phyloP scores from a whole-genome alignment of 2,797 vertebrate species.

The Lates japonicus region DNA sequence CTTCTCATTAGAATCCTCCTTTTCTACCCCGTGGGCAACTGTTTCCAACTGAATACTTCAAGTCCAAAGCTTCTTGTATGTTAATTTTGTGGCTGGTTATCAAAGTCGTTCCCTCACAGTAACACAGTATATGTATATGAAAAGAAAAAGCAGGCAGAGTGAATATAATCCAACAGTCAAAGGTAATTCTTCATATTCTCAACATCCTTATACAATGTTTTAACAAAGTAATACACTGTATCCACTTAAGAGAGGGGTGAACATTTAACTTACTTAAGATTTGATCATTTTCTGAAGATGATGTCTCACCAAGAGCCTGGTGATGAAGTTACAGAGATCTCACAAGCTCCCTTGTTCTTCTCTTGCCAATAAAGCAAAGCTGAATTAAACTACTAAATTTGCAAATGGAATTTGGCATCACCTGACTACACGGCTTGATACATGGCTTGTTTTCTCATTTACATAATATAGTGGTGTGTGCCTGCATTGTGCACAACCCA shows the following conservation, averaged over 20 bases:
- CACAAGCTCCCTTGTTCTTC: not conserved
- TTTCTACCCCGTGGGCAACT: constrained; percentile 3
- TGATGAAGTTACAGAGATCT: constrained; percentile 16
- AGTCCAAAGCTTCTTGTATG: constrained; percentile 1
- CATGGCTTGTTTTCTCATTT: constrained; percentile 15
- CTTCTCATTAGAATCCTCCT: not conserved
- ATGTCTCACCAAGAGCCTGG: constrained; percentile 5
- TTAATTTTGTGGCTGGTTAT: constrained; percentile 9
- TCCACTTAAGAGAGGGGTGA: not conserved
- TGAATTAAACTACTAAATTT: constrained; percentile 16
- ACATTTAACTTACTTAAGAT: not conserved
- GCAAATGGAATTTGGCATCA: constrained; percentile 10
- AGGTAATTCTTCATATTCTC: not conserved
- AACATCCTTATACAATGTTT: not conserved
- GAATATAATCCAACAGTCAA: not conserved
- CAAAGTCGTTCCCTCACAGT: constrained; percentile 1
- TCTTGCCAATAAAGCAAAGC: constrained; percentile 3
- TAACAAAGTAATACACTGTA: not conserved
- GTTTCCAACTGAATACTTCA: not conserved
- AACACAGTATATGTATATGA: not conserved
- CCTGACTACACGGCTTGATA: constrained; percentile 16
- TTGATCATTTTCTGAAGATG: constrained; percentile 4
- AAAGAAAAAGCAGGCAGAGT: not conserved
- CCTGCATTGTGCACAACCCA: constrained; percentile 1
- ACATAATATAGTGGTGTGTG: constrained; percentile 9